Evolutionary conservation across 2,888 invertebrate genomes (phyloP), one percentile per base, ranked within the genome.

Genomic region (Caradrina kadenii): DNA sequence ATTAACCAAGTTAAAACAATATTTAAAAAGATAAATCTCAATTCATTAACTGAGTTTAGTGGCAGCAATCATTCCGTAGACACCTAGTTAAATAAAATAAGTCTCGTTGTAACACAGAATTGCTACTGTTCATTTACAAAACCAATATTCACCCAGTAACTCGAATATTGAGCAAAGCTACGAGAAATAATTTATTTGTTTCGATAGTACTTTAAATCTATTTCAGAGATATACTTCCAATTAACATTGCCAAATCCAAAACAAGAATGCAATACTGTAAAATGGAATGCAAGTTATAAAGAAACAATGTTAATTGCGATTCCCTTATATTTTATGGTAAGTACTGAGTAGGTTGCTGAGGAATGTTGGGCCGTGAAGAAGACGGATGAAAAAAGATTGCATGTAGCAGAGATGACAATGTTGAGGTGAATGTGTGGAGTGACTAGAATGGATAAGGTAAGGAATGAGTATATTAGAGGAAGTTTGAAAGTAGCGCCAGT

Each of bases 161-260:
- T 83, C 80, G 82, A 85, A 83, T 86, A 86, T 82, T 87, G 83
- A 85, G 86, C 81, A 85, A 74, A 80, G 82, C 82, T 83, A 81
- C 65, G 83, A 82, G 81, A 83, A 84, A 82, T 83, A 77, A 81
- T 86, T 82, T 80, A 78, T 75, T 78, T 67, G 73, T 72, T 62
- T 50, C 11, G 21, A 48, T 69, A 49, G 22, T 58, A 76, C 83
- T 49, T 39, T 55, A 55, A 58, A 63, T 71, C 49, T 48, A 54
- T 48, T 52, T 55, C 21, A 1, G 13, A 67, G 59, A 54, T 72
- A 60, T 26, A 11, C 11, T 59, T 55, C 48, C 45, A 72, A 63
- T 77, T 61, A 76, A 64, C 50, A 50, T 22, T 62, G 11, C 0
- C 31, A 55, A 76, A 61, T 71, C 21, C 48, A 4, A 17, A 19